Evolutionary conservation across 92 coral and sea anemone genomes (phyloP).

Genomic region (Palythoa heliodiscus): DNA sequence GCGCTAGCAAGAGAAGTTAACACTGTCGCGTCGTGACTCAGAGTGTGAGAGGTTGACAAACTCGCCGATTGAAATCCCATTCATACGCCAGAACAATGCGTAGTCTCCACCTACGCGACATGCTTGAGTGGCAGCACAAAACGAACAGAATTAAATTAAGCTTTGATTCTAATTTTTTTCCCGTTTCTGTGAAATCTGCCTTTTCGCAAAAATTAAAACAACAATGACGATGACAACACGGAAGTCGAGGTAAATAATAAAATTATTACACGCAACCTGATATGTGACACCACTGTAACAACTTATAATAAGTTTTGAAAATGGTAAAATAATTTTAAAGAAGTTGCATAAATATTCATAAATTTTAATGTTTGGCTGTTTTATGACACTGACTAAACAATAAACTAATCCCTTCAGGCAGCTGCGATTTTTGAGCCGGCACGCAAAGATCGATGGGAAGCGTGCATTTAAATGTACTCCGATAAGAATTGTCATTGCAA

Average conservation of each 20-base stretch:
- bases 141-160: conserved; percentile 6
- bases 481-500: conserved; percentile 11
- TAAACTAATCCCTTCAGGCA: background rate
- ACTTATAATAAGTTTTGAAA: conserved; percentile 30
- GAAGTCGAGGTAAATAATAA: background rate
- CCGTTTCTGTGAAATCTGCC: background rate
- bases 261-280: background rate
- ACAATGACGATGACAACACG: background rate
- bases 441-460: conserved; percentile 36
- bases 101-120: conserved; percentile 60
- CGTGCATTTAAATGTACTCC: conserved; percentile 15
- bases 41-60: conserved; percentile 11
- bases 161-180: background rate
- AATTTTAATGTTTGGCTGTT: conserved; percentile 13
- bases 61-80: conserved; percentile 88
- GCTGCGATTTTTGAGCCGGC: conserved; percentile 6
- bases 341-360: conserved; percentile 30
- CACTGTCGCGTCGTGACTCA: background rate
- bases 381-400: conserved; percentile 14
- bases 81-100: conserved; percentile 73
- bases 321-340: conserved; percentile 30
- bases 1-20: conserved; percentile 7
- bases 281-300: background rate
- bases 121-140: conserved; percentile 23
- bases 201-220: background rate